phyloP scores from a whole-genome alignment of 2,797 vertebrate genomes.

The Coreius guichenoti region DNA sequence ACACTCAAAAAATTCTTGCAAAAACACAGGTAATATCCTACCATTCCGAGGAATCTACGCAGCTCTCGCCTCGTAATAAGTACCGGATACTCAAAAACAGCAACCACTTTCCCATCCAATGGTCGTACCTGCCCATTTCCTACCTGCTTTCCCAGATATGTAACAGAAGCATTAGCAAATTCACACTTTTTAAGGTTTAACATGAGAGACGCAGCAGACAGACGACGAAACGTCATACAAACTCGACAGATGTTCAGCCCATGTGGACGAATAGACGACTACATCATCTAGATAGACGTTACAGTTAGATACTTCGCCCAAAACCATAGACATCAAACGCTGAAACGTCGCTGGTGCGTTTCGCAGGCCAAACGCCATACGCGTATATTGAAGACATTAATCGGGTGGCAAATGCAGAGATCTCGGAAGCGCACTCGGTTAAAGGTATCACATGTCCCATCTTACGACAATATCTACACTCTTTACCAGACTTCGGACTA shows the following conservation, averaged over 20 bases:
- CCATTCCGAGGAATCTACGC: not conserved
- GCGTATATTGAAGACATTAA: not conserved
- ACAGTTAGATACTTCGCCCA: not conserved
- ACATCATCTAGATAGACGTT: no score
- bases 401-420: no score
- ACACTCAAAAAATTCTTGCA: not conserved
- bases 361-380: not conserved
- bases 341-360: not conserved
- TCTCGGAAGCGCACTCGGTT: no score
- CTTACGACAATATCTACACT: not conserved
- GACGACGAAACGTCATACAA: no score
- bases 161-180: no score
- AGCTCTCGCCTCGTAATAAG: not conserved
- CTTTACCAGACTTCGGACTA: not conserved
- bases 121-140: not conserved
- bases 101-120: no score
- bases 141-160: not conserved
- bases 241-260: not conserved
- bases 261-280: fast-evolving
- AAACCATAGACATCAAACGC: not conserved
- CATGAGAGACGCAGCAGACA: no score
- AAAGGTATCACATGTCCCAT: not conserved
- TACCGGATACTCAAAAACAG: not conserved
- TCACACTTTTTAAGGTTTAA: not conserved
- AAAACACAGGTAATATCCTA: not conserved